These are phyloP conservation scores for Gymnodraco acuticeps DNA, from an alignment of 2,797 vertebrate species.

Conservation along the genomic window DNA sequence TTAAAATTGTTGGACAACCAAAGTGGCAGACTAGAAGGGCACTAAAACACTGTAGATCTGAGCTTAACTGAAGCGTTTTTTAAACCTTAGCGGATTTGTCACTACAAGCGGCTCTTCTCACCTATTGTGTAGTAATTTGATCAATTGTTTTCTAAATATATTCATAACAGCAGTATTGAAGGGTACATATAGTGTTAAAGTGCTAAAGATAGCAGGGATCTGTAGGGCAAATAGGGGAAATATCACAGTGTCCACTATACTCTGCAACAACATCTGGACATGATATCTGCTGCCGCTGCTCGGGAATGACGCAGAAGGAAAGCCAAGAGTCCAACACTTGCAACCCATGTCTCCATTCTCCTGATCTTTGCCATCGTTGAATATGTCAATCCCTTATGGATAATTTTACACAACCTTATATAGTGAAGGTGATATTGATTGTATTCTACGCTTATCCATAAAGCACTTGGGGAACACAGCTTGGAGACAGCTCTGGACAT, in stretches of 20 bases:
- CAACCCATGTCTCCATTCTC: slow-evolving; percentile 33
- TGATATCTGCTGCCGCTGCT: slow-evolving; percentile 46
- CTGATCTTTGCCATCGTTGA: slow-evolving; percentile 53
- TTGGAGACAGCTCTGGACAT: slow-evolving; percentile 29
- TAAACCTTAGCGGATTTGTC: not conserved
- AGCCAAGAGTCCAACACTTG: slow-evolving; percentile 40
- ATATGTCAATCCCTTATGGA: slow-evolving; percentile 38
- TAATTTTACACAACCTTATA: slow-evolving; percentile 33
- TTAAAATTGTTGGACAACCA: not conserved
- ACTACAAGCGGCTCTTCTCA: not conserved
- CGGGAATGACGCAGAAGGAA: slow-evolving; percentile 53
- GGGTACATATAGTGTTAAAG: not conserved
- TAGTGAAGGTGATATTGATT: slow-evolving; percentile 47
- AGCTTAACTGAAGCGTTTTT: not conserved
- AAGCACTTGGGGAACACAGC: slow-evolving; percentile 45
- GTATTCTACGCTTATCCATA: slow-evolving; percentile 44
- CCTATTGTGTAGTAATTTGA: not conserved
- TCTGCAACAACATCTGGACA: slow-evolving; percentile 66
- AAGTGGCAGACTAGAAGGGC: not conserved
- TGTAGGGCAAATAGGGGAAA: slow-evolving; percentile 12
- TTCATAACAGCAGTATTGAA: not conserved
- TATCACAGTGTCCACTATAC: slow-evolving; percentile 30
- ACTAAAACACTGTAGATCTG: not conserved
- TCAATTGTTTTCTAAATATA: not conserved
- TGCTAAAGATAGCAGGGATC: slow-evolving; percentile 3